phyloP scores from a whole-genome alignment of 2,113 vertebrate species.

The Polyodon spathula region DNA sequence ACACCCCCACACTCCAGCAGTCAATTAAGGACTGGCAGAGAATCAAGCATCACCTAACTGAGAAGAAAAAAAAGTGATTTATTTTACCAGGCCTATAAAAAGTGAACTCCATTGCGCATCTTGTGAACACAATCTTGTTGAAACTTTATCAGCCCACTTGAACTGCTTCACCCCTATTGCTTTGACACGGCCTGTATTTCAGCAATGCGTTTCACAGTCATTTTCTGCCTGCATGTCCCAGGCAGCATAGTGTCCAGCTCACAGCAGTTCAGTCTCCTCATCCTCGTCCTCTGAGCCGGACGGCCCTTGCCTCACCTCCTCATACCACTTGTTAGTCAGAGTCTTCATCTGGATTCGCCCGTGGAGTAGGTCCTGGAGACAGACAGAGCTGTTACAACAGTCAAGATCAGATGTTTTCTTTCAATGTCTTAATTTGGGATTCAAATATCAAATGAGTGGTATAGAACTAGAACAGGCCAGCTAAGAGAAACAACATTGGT shows the following conservation, averaged over 20 bases:
- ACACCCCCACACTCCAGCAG: too few species aligned
- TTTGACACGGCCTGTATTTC: not conserved
- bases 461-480: not conserved
- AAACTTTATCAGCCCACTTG: too few species aligned
- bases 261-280: constrained; percentile 85
- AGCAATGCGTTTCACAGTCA: not conserved
- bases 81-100: too few species aligned
- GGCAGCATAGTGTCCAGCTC: constrained; percentile 20
- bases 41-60: too few species aligned
- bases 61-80: too few species aligned
- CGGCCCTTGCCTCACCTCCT: constrained; percentile 92
- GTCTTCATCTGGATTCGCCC: constrained; percentile 97
- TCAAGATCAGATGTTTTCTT: not conserved
- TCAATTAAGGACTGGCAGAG: too few species aligned
- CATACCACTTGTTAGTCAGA: constrained; percentile 96
- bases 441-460: not conserved
- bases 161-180: not conserved
- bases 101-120: too few species aligned
- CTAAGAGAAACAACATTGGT: too few species aligned
- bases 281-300: constrained; percentile 92
- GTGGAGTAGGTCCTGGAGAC: constrained; percentile 75
- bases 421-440: not conserved
- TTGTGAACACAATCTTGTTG: too few species aligned
- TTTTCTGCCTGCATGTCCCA: not conserved
- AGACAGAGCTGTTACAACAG: not conserved